Evolutionary conservation across 2,113 vertebrate genomes (phyloP).

Genomic region (Hemiscyllium ocellatum): DNA sequence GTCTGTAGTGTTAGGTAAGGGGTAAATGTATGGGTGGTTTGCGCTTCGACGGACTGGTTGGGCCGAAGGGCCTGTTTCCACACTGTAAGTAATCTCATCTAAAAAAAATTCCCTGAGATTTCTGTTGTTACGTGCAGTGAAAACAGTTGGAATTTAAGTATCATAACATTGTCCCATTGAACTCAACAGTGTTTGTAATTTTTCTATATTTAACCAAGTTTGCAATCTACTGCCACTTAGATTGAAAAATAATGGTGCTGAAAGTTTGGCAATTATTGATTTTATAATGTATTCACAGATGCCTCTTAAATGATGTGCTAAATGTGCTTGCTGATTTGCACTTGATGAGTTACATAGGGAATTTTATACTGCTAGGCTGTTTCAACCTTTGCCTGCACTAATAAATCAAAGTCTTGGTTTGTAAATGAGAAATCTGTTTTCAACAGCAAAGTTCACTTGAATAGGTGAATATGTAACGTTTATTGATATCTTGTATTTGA

Average conservation of each 20-base stretch:
- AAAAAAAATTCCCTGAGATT: too few species aligned
- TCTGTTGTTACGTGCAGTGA: background rate
- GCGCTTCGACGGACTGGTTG: too few species aligned
- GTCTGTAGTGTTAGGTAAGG: too few species aligned
- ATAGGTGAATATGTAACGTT: background rate
- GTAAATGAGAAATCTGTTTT: background rate
- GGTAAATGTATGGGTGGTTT: too few species aligned
- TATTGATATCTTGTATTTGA: background rate
- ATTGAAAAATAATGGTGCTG: background rate
- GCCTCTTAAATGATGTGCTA: background rate
- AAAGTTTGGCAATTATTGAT: background rate
- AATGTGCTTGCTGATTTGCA: background rate
- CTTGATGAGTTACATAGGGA: background rate
- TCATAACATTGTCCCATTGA: background rate
- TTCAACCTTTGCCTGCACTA: background rate
- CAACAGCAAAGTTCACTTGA: background rate
- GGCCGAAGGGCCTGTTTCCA: too few species aligned
- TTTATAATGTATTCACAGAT: background rate
- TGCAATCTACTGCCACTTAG: slow-evolving; percentile 6
- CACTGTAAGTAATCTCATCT: too few species aligned
- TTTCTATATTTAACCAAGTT: background rate
- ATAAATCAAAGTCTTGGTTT: background rate
- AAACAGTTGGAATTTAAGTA: background rate
- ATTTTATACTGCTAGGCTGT: background rate
- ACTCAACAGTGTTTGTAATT: background rate